phyloP scores from a whole-genome alignment of 2,797 vertebrate species.

The Melanotaenia boesemani region DNA sequence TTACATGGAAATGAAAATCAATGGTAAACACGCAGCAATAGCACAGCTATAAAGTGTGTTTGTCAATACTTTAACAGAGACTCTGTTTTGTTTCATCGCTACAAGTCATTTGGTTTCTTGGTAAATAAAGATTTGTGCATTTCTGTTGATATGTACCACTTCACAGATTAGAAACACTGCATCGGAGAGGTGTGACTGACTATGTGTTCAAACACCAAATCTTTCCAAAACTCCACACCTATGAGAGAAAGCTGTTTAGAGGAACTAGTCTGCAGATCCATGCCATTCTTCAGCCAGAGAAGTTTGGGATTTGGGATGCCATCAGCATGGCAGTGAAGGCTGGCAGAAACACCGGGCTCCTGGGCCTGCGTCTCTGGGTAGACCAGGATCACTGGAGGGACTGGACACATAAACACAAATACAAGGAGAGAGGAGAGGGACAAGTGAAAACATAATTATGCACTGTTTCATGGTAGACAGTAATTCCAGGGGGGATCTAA shows the following conservation, averaged over 20 bases:
- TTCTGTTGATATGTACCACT: neutral
- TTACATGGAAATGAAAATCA: conserved; percentile 11
- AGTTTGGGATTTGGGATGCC: conserved; percentile 94
- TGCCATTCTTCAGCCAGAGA: conserved; percentile 95
- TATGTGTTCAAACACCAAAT: neutral
- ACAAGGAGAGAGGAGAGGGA: conserved; percentile 42
- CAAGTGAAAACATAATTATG: conserved; percentile 70
- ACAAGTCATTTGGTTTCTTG: neutral
- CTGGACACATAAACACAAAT: conserved; percentile 75
- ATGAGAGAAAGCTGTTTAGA: conserved; percentile 91
- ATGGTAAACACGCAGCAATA: conserved; percentile 7
- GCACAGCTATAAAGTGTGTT: neutral
- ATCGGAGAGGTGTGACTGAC: neutral
- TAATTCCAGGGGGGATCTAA: conserved; percentile 55
- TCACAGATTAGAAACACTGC: conserved; percentile 6
- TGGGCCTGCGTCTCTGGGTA: conserved; percentile 96
- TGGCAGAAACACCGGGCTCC: conserved; percentile 92
- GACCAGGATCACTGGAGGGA: conserved; percentile 96
- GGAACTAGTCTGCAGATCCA: conserved; percentile 87
- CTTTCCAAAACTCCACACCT: conserved; percentile 80
- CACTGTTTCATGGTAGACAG: conserved; percentile 63
- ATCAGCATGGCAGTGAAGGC: conserved; percentile 92
- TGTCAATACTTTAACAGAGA: conserved; percentile 4
- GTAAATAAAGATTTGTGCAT: conserved; percentile 5
- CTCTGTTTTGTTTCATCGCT: conserved; percentile 8